Percentiles rank a stretch among this genome's conserved stretches.
These are phyloP conservation scores for Calephelis virginiensis DNA, from an alignment of 1,140 invertebrate species.

Conservation along the genomic window DNA sequence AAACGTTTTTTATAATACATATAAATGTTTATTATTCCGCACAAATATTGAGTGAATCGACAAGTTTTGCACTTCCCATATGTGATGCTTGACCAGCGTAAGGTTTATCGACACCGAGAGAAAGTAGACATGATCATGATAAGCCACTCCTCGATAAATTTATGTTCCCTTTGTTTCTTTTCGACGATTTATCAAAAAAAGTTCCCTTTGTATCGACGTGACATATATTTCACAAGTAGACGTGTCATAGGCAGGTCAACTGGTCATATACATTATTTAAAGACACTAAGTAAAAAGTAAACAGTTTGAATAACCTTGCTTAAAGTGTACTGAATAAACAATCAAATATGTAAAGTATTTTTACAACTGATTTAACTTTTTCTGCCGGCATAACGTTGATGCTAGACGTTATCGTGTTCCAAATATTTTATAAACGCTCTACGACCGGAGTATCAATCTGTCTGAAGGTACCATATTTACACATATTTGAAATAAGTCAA, in stretches of 20 bases:
- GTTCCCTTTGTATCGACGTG: conserved; percentile 35
- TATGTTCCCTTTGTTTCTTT: conserved; percentile 74
- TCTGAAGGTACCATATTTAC: no score
- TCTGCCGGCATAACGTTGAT: no score
- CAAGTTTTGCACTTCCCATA: conserved; percentile 11
- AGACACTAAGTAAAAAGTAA: neutral
- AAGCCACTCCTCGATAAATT: conserved; percentile 65
- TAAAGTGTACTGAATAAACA: no score
- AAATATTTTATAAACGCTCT: no score
- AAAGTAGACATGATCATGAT: conserved; percentile 65
- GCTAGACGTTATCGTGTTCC: no score
- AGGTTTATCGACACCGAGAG: conserved; percentile 56
- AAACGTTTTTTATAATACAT: no score
- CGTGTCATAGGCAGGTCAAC: conserved; percentile 33
- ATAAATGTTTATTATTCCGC: neutral
- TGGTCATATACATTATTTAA: conserved; percentile 24
- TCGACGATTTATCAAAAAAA: conserved; percentile 70
- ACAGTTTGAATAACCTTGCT: no score
- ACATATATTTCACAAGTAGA: conserved; percentile 34
- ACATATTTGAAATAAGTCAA: no score
- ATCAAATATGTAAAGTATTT: no score
- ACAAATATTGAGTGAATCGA: conserved; percentile 6
- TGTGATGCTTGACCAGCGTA: conserved; percentile 3
- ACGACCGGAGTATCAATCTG: no score
- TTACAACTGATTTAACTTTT: no score